Conservation (phyloP, 2,888 invertebrate genomes). For the Drosophila tripunctata region DNA sequence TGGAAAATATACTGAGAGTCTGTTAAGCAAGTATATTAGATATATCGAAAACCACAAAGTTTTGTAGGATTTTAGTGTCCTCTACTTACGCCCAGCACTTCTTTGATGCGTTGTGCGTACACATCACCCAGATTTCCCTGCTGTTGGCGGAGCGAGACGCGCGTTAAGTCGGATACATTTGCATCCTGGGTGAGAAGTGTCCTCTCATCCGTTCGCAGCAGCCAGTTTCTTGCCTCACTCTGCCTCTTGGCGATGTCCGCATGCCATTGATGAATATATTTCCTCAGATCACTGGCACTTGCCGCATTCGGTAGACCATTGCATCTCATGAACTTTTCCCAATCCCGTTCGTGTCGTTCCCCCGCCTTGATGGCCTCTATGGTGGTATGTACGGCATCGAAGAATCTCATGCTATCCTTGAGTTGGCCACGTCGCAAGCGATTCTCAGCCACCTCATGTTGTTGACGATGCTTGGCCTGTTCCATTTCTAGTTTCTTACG, state of each 20-base stretch:
- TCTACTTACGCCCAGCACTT: slow-evolving; percentile 81
- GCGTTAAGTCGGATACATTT: slow-evolving; percentile 78
- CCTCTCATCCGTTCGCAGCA: slow-evolving; percentile 82
- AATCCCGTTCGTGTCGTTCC: slow-evolving; percentile 79
- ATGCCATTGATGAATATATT: slow-evolving; percentile 84
- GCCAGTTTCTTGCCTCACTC: slow-evolving; percentile 82
- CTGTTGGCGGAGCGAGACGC: slow-evolving; percentile 75
- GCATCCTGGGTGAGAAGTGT: slow-evolving; percentile 83
- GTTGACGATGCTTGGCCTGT: slow-evolving; percentile 82
- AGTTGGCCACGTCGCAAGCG: slow-evolving; percentile 81
- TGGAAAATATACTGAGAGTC: not conserved
- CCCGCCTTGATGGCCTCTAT: slow-evolving; percentile 80
- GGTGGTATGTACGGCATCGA: slow-evolving; percentile 71
- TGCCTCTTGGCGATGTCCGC: slow-evolving; percentile 73
- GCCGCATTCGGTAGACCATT: slow-evolving; percentile 83
- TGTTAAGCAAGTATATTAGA: no score
- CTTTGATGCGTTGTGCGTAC: slow-evolving; percentile 81
- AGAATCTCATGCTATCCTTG: slow-evolving; percentile 82
- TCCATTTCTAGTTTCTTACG: slow-evolving; percentile 83
- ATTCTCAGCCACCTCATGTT: slow-evolving; percentile 83
- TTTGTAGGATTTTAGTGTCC: not conserved
- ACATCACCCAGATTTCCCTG: slow-evolving; percentile 83
- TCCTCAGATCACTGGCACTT: slow-evolving; percentile 83
- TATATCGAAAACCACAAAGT: no score
- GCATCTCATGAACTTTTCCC: slow-evolving; percentile 84